Conservation (phyloP, 2,888 invertebrate genomes). For the Coecobrya sp. region DNA sequence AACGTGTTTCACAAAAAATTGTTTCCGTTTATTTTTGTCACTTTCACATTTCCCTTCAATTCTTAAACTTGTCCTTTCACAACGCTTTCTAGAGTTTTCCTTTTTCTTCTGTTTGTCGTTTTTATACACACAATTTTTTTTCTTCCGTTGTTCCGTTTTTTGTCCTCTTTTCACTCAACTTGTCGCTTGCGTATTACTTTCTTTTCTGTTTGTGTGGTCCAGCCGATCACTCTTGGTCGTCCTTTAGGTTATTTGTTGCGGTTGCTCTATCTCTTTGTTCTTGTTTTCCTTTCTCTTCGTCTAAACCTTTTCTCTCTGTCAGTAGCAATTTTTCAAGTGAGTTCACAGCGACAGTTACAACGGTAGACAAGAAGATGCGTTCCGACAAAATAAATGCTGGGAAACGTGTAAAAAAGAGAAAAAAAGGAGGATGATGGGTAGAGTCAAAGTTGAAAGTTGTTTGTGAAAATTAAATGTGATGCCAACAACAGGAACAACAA, state of each 20-base stretch:
- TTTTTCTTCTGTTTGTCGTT: background rate
- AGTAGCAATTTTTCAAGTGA: conserved; percentile 38
- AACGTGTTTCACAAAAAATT: background rate
- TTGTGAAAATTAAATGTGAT: background rate
- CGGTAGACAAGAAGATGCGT: conserved; percentile 4
- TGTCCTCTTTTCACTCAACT: background rate
- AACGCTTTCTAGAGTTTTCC: background rate
- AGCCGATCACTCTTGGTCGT: too few species aligned
- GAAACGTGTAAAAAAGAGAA: background rate
- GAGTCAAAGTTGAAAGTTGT: conserved; percentile 16
- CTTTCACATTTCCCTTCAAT: background rate
- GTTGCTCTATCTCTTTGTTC: background rate
- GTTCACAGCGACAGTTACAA: conserved; percentile 16
- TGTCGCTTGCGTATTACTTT: background rate
- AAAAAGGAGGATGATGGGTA: conserved; percentile 10
- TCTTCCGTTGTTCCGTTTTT: background rate
- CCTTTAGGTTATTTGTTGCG: too few species aligned
- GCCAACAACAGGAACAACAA: background rate
- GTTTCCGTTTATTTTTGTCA: background rate
- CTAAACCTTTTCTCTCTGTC: background rate
- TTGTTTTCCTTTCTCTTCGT: background rate
- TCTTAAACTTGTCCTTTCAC: background rate
- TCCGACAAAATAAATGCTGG: background rate
- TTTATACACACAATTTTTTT: background rate
- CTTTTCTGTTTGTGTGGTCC: too few species aligned